These are phyloP conservation scores for Neoscelio sp. DNA, from an alignment of 2,888 invertebrate species.

Conservation along the genomic window DNA sequence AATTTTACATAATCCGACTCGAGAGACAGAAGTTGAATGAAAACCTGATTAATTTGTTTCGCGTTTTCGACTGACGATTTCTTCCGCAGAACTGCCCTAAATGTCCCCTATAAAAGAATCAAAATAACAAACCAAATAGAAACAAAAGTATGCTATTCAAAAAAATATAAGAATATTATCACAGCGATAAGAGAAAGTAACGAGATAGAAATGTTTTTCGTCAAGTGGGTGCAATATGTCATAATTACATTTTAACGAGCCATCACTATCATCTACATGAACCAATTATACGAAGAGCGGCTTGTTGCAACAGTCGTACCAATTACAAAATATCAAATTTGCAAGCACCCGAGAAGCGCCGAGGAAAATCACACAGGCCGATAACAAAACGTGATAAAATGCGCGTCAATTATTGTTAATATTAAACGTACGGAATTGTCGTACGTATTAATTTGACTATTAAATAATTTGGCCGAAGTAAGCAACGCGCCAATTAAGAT, in stretches of 20 bases:
- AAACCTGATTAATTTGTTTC: no score
- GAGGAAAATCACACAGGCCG: not conserved
- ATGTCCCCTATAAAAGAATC: no score
- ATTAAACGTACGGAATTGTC: not conserved
- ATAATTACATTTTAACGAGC: constrained; percentile 56
- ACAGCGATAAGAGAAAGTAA: constrained; percentile 8
- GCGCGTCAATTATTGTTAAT: not conserved
- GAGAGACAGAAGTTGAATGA: no score
- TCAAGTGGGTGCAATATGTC: constrained; percentile 43
- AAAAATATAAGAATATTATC: not conserved
- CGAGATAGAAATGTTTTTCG: constrained; percentile 18
- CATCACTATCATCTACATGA: constrained; percentile 27
- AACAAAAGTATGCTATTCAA: no score
- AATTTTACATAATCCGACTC: no score
- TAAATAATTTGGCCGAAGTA: not conserved
- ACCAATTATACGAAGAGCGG: constrained; percentile 45
- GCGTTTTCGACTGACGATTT: no score
- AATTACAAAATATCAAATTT: constrained; percentile 37
- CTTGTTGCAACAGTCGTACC: constrained; percentile 6
- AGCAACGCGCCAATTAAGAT: not conserved
- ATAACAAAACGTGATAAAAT: not conserved
- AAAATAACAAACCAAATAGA: no score
- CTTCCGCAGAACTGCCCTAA: no score
- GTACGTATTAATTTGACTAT: not conserved
- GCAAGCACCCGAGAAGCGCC: not conserved